phyloP scores from a whole-genome alignment of 92 coral and sea anemone genomes.

The Galaxea fascicularis region DNA sequence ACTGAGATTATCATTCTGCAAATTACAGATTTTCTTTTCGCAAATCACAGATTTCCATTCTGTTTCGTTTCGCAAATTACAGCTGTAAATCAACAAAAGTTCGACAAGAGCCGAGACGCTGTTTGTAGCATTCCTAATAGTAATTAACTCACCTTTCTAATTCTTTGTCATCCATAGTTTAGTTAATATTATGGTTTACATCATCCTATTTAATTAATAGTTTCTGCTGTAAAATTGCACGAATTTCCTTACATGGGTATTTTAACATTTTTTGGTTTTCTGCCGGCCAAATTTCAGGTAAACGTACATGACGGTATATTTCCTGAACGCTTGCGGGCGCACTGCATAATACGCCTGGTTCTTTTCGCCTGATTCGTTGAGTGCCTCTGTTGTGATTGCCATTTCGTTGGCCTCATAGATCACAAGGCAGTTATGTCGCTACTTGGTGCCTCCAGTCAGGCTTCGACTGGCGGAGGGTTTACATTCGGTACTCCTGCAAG shows the following conservation, averaged over 20 bases:
- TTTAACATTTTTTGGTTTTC: too few relatives aligned
- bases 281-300: neutral
- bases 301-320: neutral
- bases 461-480: slow-evolving; percentile 51
- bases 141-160: slow-evolving; percentile 80
- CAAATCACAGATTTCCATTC: too few relatives aligned
- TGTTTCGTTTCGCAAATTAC: too few relatives aligned
- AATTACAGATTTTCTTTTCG: too few relatives aligned
- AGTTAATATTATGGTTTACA: too few relatives aligned
- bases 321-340: slow-evolving; percentile 34
- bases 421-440: slow-evolving; percentile 14
- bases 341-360: neutral
- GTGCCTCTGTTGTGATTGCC: neutral
- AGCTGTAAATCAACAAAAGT: too few relatives aligned
- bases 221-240: neutral
- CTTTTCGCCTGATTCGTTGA: neutral
- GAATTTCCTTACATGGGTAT: too few relatives aligned
- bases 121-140: too few relatives aligned
- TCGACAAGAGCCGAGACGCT: too few relatives aligned
- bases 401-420: neutral
- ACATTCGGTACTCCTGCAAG: slow-evolving; percentile 61
- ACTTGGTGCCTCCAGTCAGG: slow-evolving; percentile 36
- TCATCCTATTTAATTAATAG: neutral
- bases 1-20: slow-evolving; percentile 29
- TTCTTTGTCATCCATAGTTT: slow-evolving; percentile 70